Evolutionary conservation across 2,888 invertebrate species (phyloP).

Genomic region (Torymus aiolomorphi): DNA sequence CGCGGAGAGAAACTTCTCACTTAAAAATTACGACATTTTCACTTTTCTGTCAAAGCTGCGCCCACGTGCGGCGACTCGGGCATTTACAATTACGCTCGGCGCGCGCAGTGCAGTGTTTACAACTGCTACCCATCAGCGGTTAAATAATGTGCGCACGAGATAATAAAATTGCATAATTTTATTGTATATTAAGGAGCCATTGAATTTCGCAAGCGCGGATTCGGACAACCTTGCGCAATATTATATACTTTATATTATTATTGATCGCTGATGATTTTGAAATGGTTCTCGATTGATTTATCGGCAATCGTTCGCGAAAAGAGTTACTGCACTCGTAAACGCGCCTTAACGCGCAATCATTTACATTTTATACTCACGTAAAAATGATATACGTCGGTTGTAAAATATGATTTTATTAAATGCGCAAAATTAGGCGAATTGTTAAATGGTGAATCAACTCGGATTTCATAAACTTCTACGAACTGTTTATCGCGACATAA

Average conservation of each 20-base stretch:
- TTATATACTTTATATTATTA: too few relatives aligned
- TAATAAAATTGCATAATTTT: conserved; percentile 31
- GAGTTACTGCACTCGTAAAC: background rate
- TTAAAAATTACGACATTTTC: conserved; percentile 31
- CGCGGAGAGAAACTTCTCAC: background rate
- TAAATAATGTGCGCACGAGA: background rate
- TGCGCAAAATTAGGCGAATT: too few relatives aligned
- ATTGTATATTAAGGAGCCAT: conserved; percentile 19
- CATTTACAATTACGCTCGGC: background rate
- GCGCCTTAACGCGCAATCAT: background rate
- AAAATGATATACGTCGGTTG: background rate
- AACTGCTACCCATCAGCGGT: too few relatives aligned
- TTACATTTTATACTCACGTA: background rate
- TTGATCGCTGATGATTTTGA: too few relatives aligned
- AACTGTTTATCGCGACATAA: too few relatives aligned
- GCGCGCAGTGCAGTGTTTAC: too few relatives aligned
- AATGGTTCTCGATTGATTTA: too few relatives aligned
- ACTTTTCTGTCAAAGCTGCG: conserved; percentile 11
- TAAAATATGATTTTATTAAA: background rate
- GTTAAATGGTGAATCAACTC: too few relatives aligned
- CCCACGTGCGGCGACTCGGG: conserved; percentile 15
- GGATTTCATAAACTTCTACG: too few relatives aligned
- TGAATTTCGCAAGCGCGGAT: conserved; percentile 17
- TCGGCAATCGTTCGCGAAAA: too few relatives aligned
- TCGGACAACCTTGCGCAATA: conserved; percentile 1